Evolutionary conservation across 2,888 invertebrate genomes (phyloP).

Genomic region (Cremastinae sp.): DNA sequence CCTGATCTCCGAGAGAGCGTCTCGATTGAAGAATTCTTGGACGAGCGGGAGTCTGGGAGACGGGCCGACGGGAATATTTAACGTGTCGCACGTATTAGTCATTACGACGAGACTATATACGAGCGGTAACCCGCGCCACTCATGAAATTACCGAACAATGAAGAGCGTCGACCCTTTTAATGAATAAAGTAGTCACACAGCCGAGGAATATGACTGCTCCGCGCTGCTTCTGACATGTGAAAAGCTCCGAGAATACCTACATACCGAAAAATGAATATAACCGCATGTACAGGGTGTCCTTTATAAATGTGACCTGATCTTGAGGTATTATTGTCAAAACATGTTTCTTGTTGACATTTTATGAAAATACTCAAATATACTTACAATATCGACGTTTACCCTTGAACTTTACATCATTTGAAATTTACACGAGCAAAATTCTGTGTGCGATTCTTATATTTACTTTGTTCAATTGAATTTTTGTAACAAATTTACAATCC

Average conservation of each 20-base stretch:
- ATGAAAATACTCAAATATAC: too few relatives aligned
- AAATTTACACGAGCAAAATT: too few relatives aligned
- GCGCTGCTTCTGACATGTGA: constrained; percentile 49
- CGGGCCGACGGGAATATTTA: constrained; percentile 28
- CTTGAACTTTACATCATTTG: too few relatives aligned
- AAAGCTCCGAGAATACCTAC: constrained; percentile 26
- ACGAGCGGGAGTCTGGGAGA: background rate
- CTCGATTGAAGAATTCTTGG: background rate
- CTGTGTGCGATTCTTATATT: too few relatives aligned
- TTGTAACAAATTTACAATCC: too few relatives aligned
- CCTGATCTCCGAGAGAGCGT: too few relatives aligned
- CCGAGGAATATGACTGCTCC: constrained; percentile 43
- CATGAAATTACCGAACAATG: constrained; percentile 51
- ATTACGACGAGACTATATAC: constrained; percentile 23
- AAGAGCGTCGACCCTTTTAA: constrained; percentile 53
- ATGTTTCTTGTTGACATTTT: too few relatives aligned
- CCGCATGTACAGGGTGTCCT: constrained; percentile 13
- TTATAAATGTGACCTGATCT: background rate
- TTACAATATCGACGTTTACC: too few relatives aligned
- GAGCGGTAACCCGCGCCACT: constrained; percentile 19
- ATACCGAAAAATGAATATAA: constrained; percentile 18
- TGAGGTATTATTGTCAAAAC: too few relatives aligned
- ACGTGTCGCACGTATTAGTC: constrained; percentile 38
- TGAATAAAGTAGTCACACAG: constrained; percentile 50
- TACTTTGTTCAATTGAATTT: too few relatives aligned